phyloP scores from a whole-genome alignment of 2,888 invertebrate genomes.

The Lottia gigantea region DNA sequence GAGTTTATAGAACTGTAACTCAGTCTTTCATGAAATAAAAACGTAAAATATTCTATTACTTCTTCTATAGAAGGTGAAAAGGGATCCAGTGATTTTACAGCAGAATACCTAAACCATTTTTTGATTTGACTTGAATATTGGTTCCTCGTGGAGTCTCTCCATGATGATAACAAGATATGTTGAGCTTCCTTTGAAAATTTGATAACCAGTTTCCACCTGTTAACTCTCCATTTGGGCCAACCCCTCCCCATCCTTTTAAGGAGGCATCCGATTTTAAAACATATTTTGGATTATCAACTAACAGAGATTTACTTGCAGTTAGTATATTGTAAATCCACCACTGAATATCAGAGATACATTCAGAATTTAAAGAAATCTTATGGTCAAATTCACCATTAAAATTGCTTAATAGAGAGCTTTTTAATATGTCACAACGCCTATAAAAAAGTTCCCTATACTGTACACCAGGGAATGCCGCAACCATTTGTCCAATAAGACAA shows the following conservation, averaged over 20 bases:
- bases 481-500: slow-evolving; percentile 13
- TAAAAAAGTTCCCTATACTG: slow-evolving; percentile 17
- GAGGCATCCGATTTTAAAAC: slow-evolving; percentile 14
- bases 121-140: too few species aligned
- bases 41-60: too few species aligned
- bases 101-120: too few species aligned
- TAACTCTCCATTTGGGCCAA: background rate
- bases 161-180: too few species aligned
- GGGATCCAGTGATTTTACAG: too few species aligned
- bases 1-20: too few species aligned
- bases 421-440: slow-evolving; percentile 17
- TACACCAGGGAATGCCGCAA: slow-evolving; percentile 17
- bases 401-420: slow-evolving; percentile 14
- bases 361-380: background rate
- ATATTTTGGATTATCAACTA: background rate
- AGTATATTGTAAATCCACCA: slow-evolving; percentile 25
- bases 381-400: slow-evolving; percentile 20
- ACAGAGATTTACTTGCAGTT: background rate
- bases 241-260: slow-evolving; percentile 18
- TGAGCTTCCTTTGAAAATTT: too few species aligned
- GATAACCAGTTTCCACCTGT: too few species aligned
- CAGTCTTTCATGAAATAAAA: too few species aligned
- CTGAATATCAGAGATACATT: slow-evolving; percentile 11
- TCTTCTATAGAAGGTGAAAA: too few species aligned
- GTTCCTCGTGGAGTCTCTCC: too few species aligned